Conservation (phyloP, 2,888 invertebrate species). For the Nebria brevicollis region DNA sequence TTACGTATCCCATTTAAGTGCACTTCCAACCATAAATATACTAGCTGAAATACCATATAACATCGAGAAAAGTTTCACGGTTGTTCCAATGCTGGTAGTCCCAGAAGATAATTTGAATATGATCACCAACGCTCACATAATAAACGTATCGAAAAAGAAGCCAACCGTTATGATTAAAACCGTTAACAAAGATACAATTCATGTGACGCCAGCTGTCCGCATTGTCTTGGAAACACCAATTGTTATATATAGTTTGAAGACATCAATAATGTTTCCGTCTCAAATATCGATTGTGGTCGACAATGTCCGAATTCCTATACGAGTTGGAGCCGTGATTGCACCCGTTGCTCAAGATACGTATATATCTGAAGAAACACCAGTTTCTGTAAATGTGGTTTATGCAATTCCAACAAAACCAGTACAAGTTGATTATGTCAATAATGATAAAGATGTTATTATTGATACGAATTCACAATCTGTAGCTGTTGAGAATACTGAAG, state of each 20-base stretch:
- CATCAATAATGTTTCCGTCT: conserved; percentile 61
- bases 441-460: conserved; percentile 52
- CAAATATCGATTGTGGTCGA: conserved; percentile 60
- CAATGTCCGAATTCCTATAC: conserved; percentile 60
- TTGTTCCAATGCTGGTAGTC: conserved; percentile 59
- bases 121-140: conserved; percentile 59
- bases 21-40: conserved; percentile 56
- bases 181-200: conserved; percentile 54
- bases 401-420: conserved; percentile 62
- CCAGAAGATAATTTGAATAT: conserved; percentile 58
- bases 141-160: conserved; percentile 58
- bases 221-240: conserved; percentile 61
- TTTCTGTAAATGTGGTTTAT: conserved; percentile 60
- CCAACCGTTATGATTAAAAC: conserved; percentile 60
- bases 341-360: conserved; percentile 58
- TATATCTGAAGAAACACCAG: conserved; percentile 58
- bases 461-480: conserved; percentile 56
- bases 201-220: conserved; percentile 62
- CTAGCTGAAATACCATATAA: conserved; percentile 58
- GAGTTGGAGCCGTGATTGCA: conserved; percentile 62
- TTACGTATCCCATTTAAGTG: conserved; percentile 49
- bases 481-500: conserved; percentile 57
- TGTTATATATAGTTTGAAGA: conserved; percentile 59
- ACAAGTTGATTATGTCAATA: conserved; percentile 53
- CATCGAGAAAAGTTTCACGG: conserved; percentile 57